phyloP scores from a whole-genome alignment of 1,140 invertebrate species.

The Ctenoplectra terminalis region DNA sequence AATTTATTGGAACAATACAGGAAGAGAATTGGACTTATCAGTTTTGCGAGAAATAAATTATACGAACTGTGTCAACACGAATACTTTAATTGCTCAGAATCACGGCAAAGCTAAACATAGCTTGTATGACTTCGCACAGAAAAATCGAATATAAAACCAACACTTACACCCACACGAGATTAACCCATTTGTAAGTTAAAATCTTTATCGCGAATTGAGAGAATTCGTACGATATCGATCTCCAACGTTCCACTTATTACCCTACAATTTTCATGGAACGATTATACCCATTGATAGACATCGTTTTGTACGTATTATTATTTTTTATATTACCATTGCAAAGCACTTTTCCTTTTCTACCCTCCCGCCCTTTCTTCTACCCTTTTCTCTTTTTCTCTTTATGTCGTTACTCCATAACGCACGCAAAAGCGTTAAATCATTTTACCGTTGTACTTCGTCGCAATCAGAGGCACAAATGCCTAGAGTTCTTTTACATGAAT shows the following conservation, averaged over 20 bases:
- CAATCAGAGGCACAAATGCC: slow-evolving; percentile 26
- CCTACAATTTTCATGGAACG: neutral
- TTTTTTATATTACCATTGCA: neutral
- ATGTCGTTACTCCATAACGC: neutral
- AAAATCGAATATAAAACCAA: neutral
- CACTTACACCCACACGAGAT: neutral
- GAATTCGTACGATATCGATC: neutral
- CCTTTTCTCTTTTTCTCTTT: neutral
- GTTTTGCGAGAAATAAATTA: too few species aligned
- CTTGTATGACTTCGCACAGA: too few species aligned
- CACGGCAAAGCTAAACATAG: neutral
- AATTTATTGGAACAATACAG: too few species aligned
- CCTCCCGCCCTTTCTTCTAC: neutral
- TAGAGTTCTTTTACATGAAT: slow-evolving; percentile 23
- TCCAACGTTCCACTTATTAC: neutral
- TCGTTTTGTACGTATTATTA: neutral
- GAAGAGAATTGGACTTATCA: too few species aligned
- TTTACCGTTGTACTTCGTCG: slow-evolving; percentile 18
- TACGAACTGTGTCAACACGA: neutral
- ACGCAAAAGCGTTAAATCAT: slow-evolving; percentile 36
- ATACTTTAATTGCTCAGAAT: neutral
- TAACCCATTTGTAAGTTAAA: too few species aligned
- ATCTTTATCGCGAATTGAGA: too few species aligned
- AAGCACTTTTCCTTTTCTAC: neutral
- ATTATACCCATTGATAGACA: neutral